Evolutionary conservation across 2,797 vertebrate genomes (phyloP), one percentile per base, ranked within the genome.

Genomic region (Esox masquinongy): DNA sequence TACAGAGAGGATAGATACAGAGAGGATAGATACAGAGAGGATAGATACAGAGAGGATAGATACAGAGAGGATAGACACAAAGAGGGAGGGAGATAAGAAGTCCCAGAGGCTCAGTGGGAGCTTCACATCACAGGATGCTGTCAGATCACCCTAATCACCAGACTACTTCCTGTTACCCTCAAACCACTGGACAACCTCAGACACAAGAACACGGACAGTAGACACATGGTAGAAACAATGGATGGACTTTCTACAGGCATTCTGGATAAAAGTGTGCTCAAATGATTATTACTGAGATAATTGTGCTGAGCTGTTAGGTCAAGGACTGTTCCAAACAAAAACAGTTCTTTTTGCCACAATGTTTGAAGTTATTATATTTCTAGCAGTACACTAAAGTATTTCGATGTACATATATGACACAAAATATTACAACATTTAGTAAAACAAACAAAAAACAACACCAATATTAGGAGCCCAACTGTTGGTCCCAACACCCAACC

Each of bases 91-190:
- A 83, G 80, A 83, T 70, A 79, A 34, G 47, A 78, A 81, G 77
- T 89, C 85, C 84, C 84, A 81, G 72, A 79, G 83, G 88, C 81
- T 71, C 85, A 90, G 84, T 85, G 90, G 91, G 92, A 91, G 81
- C 77, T 72, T 84, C 34, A 71, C 90, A 91, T 93, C 90, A 74
- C 85, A 90, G 92, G 89, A 93, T 91, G 85, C 83, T 82, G 88
- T 90, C 84, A 89, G 85, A 89, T 87, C 85, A 82, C 80, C 76
- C 79, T 90, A 90, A 92, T 90, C 82, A 22, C 26, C 2, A 67
- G 74, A 81, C 74, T 1, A 61, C 86, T 90, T 93, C 91, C 91
- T 89, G 85, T 83, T 85, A 53, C 64, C 77, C 71, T 78, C 72
- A 73, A n/a, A 82, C 71, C 76, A 82, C 72, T 79, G 84, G 63